These are phyloP conservation scores for Agriopis marginaria DNA, from an alignment of 2,888 invertebrate species.

Conservation along the genomic window DNA sequence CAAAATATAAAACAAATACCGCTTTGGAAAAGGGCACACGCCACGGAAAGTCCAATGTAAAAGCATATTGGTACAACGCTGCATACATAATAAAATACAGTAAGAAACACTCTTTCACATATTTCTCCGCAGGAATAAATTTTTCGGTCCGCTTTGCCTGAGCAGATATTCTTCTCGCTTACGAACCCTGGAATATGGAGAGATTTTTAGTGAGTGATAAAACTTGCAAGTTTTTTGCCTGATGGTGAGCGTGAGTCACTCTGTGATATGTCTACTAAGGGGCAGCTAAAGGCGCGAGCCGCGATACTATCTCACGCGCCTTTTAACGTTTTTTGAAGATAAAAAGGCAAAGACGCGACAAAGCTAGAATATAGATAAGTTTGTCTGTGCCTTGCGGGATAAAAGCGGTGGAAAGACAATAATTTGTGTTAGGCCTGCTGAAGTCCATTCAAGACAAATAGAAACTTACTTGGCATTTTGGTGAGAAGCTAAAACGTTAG, in stretches of 20 bases:
- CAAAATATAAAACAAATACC: conserved; percentile 27
- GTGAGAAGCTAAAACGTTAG: no score
- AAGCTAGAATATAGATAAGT: no score
- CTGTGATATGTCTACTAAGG: no score
- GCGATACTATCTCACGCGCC: no score
- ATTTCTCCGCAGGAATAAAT: background rate
- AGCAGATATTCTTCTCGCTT: background rate
- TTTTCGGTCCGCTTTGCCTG: background rate
- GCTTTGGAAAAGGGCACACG: conserved; percentile 10
- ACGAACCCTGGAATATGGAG: background rate
- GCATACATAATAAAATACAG: background rate
- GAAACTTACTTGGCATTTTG: conserved; percentile 5
- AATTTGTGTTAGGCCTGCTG: no score
- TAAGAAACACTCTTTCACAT: background rate
- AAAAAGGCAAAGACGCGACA: no score
- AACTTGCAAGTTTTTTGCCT: no score
- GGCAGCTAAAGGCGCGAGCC: no score
- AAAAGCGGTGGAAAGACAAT: no score
- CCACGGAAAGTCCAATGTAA: conserved; percentile 1
- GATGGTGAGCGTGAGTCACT: no score
- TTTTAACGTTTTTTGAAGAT: background rate
- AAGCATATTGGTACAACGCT: background rate
- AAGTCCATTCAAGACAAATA: background rate
- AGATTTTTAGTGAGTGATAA: no score
- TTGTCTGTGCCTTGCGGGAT: no score